Conservation (phyloP, 2,888 invertebrate genomes). For the Apocheima hispidaria region DNA sequence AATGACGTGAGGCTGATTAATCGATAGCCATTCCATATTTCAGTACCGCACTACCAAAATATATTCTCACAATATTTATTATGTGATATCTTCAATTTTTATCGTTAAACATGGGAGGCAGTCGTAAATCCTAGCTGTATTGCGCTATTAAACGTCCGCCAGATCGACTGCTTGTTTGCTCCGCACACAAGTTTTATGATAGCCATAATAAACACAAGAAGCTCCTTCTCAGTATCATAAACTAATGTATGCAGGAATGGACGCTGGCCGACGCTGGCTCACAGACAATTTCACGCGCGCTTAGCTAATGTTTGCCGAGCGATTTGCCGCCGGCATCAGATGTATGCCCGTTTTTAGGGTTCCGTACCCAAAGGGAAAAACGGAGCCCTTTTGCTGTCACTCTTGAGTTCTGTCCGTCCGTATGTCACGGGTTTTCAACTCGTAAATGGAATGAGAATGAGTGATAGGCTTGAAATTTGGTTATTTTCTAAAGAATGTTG, state of each 20-base stretch:
- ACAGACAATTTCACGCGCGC: slow-evolving; percentile 80
- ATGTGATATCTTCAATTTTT: slow-evolving; percentile 35
- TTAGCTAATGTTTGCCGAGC: slow-evolving; percentile 79
- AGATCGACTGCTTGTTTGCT: slow-evolving; percentile 48
- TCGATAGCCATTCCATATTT: slow-evolving; percentile 29
- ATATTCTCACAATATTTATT: slow-evolving; percentile 28
- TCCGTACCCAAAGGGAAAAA: too few species aligned
- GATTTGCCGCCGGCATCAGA: slow-evolving; percentile 71
- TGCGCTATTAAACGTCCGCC: slow-evolving; percentile 44
- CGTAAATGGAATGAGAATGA: too few species aligned
- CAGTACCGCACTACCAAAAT: slow-evolving; percentile 24
- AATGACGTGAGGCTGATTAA: slow-evolving; percentile 23
- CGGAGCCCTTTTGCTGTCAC: too few species aligned
- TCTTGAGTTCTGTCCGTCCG: too few species aligned
- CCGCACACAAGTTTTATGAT: slow-evolving; percentile 48
- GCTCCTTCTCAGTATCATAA: slow-evolving; percentile 55
- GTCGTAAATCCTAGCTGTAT: slow-evolving; percentile 44
- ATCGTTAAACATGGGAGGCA: slow-evolving; percentile 42
- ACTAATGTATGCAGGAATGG: slow-evolving; percentile 66
- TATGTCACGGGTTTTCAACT: too few species aligned
- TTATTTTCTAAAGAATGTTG: too few species aligned
- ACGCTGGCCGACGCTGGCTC: slow-evolving; percentile 55
- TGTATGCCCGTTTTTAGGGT: slow-evolving; percentile 55
- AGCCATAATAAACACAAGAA: slow-evolving; percentile 56
- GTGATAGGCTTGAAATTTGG: too few species aligned